Conservation (phyloP, 2,888 invertebrate species). For the Mimas tiliae region DNA sequence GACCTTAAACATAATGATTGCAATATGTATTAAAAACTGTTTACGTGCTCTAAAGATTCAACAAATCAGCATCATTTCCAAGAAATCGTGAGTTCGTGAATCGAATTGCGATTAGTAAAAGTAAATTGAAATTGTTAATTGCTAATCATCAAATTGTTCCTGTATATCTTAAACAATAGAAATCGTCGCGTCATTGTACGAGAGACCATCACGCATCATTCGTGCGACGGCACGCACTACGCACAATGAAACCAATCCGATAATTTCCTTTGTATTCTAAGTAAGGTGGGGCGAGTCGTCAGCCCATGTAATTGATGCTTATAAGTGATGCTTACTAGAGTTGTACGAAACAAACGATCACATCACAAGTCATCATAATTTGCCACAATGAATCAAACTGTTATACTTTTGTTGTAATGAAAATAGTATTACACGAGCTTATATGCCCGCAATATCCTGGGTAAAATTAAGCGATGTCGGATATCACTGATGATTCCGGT, state of each 20-base stretch:
- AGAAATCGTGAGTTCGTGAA: slow-evolving; percentile 33
- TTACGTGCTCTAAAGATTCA: not conserved
- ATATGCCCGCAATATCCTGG: too few species aligned
- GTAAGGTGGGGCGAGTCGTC: slow-evolving; percentile 66
- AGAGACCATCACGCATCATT: slow-evolving; percentile 52
- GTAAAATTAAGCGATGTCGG: too few species aligned
- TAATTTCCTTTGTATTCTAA: slow-evolving; percentile 71
- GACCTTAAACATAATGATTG: not conserved
- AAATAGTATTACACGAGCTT: not conserved
- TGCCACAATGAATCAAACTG: not conserved
- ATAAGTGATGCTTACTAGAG: slow-evolving; percentile 54
- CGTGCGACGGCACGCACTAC: slow-evolving; percentile 38
- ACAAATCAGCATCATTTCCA: slow-evolving; percentile 7
- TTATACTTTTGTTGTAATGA: not conserved
- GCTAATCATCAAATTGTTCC: slow-evolving; percentile 38
- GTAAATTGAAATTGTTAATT: slow-evolving; percentile 35
- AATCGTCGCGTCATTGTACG: slow-evolving; percentile 55
- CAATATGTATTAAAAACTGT: not conserved
- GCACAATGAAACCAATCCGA: slow-evolving; percentile 63
- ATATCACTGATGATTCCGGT: too few species aligned
- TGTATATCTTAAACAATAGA: slow-evolving; percentile 52
- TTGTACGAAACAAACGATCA: slow-evolving; percentile 4
- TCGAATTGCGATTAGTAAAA: slow-evolving; percentile 34
- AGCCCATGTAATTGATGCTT: slow-evolving; percentile 46
- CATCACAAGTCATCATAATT: not conserved